phyloP scores from a whole-genome alignment of 2,888 invertebrate species.

The Nomada fabriciana region DNA sequence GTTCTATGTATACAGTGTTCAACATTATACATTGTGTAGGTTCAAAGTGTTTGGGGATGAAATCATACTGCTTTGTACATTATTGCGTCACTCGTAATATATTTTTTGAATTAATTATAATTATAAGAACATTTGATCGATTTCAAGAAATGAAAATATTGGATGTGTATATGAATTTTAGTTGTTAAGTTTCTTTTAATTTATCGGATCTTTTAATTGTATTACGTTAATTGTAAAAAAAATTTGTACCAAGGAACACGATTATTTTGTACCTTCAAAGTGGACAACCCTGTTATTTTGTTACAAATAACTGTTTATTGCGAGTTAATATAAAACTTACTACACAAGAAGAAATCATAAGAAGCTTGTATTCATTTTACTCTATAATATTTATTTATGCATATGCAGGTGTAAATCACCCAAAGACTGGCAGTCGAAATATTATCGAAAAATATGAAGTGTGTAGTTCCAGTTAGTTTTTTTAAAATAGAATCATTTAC shows the following conservation, averaged over 20 bases:
- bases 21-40: conserved; percentile 21
- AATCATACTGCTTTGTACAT: conserved; percentile 78
- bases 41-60: conserved; percentile 42
- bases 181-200: conserved; percentile 40
- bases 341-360: too few relatives aligned
- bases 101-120: conserved; percentile 39
- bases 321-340: too few relatives aligned
- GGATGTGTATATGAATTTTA: conserved; percentile 64
- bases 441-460: too few relatives aligned
- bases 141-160: conserved; percentile 38
- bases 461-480: too few relatives aligned
- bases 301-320: background rate
- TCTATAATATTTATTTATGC: too few relatives aligned
- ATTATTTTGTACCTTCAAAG: conserved; percentile 22
- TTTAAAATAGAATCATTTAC: too few relatives aligned
- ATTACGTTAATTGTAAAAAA: conserved; percentile 50
- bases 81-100: conserved; percentile 72
- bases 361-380: too few relatives aligned
- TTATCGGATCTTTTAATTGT: conserved; percentile 39
- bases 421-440: too few relatives aligned
- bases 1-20: conserved; percentile 29
- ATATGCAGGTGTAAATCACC: too few relatives aligned
- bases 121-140: conserved; percentile 45
- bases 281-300: conserved; percentile 17
- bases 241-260: conserved; percentile 29